phyloP scores from a whole-genome alignment of 2,888 invertebrate species.

The Limnephilus rhombicus region DNA sequence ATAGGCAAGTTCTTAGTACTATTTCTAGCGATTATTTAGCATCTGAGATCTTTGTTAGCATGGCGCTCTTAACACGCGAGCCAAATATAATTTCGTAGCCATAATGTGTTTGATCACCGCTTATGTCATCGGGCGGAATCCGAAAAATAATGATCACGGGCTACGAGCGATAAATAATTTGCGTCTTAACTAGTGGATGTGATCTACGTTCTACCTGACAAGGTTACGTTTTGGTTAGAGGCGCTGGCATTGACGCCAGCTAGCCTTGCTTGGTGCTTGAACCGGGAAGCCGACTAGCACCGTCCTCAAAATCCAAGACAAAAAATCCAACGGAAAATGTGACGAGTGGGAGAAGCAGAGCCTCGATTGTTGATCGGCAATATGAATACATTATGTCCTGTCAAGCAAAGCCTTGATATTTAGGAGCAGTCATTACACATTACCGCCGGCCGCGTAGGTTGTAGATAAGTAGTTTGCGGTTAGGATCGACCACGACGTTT shows the following conservation, averaged over 20 bases:
- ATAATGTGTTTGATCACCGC: constrained; percentile 42
- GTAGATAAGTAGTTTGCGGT: constrained; percentile 19
- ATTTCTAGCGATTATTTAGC: not conserved
- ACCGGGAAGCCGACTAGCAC: constrained; percentile 60
- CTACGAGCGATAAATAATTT: constrained; percentile 28
- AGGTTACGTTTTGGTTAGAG: constrained; percentile 43
- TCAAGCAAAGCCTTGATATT: constrained; percentile 35
- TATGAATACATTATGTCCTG: not conserved
- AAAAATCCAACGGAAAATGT: constrained; percentile 50
- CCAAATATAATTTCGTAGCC: not conserved
- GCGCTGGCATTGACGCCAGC: constrained; percentile 62
- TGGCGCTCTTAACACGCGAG: not conserved
- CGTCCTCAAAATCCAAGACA: constrained; percentile 56
- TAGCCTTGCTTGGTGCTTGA: constrained; percentile 63
- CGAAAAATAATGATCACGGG: constrained; percentile 17
- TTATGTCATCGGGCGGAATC: constrained; percentile 45
- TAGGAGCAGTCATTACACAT: not conserved
- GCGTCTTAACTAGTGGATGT: constrained; percentile 39
- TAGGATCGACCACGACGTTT: not conserved
- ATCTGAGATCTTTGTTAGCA: not conserved
- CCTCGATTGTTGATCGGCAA: constrained; percentile 8
- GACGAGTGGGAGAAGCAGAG: constrained; percentile 42
- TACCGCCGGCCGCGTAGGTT: constrained; percentile 21
- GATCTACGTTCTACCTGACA: constrained; percentile 15
- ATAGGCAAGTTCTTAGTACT: not conserved